Percentiles rank a stretch among this genome's conserved stretches.
Conservation (phyloP, 1,140 invertebrate genomes). For the Orius insidiosus region DNA sequence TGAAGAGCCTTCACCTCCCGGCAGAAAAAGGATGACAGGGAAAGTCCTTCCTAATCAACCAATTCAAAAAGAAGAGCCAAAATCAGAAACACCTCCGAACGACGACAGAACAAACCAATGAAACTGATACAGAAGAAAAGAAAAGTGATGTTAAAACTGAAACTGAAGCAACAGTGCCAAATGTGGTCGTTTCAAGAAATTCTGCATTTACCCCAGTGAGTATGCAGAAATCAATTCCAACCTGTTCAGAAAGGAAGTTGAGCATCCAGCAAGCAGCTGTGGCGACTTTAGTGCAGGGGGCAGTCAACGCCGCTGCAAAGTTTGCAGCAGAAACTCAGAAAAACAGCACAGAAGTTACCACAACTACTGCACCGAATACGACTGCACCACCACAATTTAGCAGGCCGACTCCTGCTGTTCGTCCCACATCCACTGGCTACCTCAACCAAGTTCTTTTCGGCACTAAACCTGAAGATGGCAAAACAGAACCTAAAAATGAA, state of each 20-base stretch:
- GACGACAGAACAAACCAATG: background rate
- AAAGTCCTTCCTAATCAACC: slow-evolving; percentile 21
- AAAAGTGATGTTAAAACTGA: background rate
- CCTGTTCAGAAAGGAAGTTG: slow-evolving; percentile 9
- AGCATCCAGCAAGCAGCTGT: slow-evolving; percentile 19
- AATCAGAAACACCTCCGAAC: slow-evolving; percentile 29
- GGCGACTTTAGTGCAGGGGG: slow-evolving; percentile 22
- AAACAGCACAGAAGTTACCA: slow-evolving; percentile 1
- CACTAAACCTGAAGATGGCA: background rate
- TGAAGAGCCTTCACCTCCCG: slow-evolving; percentile 20
- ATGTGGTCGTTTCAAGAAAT: slow-evolving; percentile 13
- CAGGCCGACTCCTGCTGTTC: background rate
- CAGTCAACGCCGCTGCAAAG: slow-evolving; percentile 20
- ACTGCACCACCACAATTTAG: background rate
- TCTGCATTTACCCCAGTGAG: slow-evolving; percentile 15
- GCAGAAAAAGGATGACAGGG: slow-evolving; percentile 18
- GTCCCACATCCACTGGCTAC: background rate
- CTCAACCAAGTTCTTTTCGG: background rate
- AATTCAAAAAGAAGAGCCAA: slow-evolving; percentile 18
- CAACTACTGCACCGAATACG: background rate
- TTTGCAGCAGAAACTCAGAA: slow-evolving; percentile 18
- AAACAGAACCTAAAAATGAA: background rate
- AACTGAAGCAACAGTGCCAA: slow-evolving; percentile 4
- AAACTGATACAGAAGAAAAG: background rate
- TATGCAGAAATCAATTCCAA: slow-evolving; percentile 14